Base-by-base conservation (phyloP, 1,140 invertebrate species). In the Ostrea denselamellosa region DNA sequence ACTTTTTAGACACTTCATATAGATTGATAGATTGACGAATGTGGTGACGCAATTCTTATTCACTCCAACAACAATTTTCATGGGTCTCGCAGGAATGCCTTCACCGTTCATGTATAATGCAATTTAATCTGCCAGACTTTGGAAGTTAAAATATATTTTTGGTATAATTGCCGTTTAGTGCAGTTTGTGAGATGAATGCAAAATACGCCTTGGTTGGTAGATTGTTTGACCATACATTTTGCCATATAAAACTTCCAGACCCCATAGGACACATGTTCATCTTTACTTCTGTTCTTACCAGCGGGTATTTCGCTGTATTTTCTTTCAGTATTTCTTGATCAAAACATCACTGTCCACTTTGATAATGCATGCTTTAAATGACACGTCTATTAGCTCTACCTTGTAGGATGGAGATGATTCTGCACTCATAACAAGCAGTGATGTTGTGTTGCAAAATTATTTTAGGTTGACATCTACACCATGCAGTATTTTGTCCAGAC, bases 241-340 rank as follows among this genome's bases (percentile, higher is more conserved):
- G 28, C 87, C 83, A 88, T 17, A 54, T 25, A 77, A 71, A 88
- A 4, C 52, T 19, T 28, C 54, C 19, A 51, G 52, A 19, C 51
- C 65, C 83, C 19, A 52, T 9, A 34, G 83, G 83, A 85, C 54
- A 65, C n/a, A 56, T 58, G 22, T 68, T 85, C 82, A 84, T 83
- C 17, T 71, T 85, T 5, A 85, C 83, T 9, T 85, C 17, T 25
- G 81, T 88, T 88, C 83, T 85, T 8, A n/a, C 53, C 19, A 85
- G 65, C 51, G 54, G 17, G 52, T 88, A 85, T 54, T 81, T 85
- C 14, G 62, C 83, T 19, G 87, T 62, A 8, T 14, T 62, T 56
- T 88, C 62, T 71, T 44, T 71, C 51, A 82, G 28, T n/a, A 82
- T 86, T 54, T 88, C 84, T 88, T 88, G 14, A 87, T 56, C n/a